Evolutionary conservation across 2,113 vertebrate species (phyloP).

Genomic region (Paedocypris sp.): DNA sequence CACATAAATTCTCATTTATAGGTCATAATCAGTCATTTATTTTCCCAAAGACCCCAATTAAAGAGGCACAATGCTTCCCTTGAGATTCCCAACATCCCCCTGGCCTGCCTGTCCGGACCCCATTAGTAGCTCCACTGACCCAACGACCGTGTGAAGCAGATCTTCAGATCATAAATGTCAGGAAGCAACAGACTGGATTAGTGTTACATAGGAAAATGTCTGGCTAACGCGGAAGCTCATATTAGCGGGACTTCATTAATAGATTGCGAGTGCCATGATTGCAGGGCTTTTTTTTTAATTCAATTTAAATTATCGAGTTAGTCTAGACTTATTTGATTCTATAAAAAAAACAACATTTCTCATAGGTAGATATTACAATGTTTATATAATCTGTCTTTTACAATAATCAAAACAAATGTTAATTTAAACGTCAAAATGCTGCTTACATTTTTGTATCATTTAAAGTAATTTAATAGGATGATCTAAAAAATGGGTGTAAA

Average conservation of each 20-base stretch:
- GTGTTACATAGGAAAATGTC: slow-evolving; percentile 28
- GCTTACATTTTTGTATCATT: too few species aligned
- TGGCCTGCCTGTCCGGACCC: slow-evolving; percentile 43
- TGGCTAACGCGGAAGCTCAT: not conserved
- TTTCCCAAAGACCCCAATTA: slow-evolving; percentile 61
- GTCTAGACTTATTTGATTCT: too few species aligned
- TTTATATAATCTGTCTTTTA: too few species aligned
- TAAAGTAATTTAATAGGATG: too few species aligned
- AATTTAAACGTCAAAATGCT: too few species aligned
- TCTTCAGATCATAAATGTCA: slow-evolving; percentile 49
- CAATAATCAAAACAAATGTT: too few species aligned
- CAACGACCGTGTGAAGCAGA: slow-evolving; percentile 34
- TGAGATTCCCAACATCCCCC: slow-evolving; percentile 46
- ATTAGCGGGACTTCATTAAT: not conserved
- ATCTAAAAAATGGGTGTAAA: too few species aligned
- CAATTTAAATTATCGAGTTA: not conserved
- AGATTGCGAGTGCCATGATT: not conserved
- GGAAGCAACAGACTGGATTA: slow-evolving; percentile 13
- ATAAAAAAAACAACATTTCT: too few species aligned
- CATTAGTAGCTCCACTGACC: slow-evolving; percentile 52
- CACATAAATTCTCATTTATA: slow-evolving; percentile 74
- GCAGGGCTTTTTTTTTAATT: not conserved
- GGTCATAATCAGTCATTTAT: slow-evolving; percentile 69
- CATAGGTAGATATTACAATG: too few species aligned
- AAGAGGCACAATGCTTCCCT: slow-evolving; percentile 52